Evolutionary conservation across 2,888 invertebrate species (phyloP), one percentile per base, ranked within the genome.

Genomic region (Eucera pruinosa): DNA sequence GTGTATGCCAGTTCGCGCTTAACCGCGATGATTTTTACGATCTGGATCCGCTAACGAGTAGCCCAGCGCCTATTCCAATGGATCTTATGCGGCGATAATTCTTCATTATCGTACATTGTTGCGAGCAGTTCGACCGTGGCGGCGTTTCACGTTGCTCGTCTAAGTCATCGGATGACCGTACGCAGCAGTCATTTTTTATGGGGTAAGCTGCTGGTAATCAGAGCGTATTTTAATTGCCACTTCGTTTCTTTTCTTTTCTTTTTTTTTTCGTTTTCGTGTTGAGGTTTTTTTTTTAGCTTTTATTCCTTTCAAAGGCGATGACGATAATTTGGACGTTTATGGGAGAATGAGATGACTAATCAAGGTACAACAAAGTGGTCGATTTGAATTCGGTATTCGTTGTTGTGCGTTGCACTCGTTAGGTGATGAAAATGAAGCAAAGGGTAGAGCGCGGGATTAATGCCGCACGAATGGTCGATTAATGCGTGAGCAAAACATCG

Each of bases 101-200:
- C 92, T 92, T 92, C 92, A 92, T 92, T 92, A 92, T 90, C 89
- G 90, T 89, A 91, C 90, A 92, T 92, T 92, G 91, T 91, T 91
- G 91, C 89, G 86, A 48, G 61, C 39, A 65, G 60, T 47, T 57
- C 58, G 60, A 47, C 54, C 73, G 64, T 64, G 60, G 61, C 73
- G 39, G 60, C 52, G 67, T 45, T 60, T 30, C 61, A 30, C 68
- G 61, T 55, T 43, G 64, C 76, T 77, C 72, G 64, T 78, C 81
- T 81, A 80, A 83, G 70, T 74, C 76, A 57, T 64, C 60, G 57
- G 57, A 50, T 20, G 57, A 57, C 50, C 27, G 60, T 54, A 43
- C 57, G 13, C 18, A n/a, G 57, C 57, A 48, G 33, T 47, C 30
- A 55, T 45, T 81, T 84, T 84, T 85, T 82, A 25, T 15, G 6